These are phyloP conservation scores for Lamprotornis superbus DNA, from an alignment of 2,113 vertebrate species.

Conservation along the genomic window DNA sequence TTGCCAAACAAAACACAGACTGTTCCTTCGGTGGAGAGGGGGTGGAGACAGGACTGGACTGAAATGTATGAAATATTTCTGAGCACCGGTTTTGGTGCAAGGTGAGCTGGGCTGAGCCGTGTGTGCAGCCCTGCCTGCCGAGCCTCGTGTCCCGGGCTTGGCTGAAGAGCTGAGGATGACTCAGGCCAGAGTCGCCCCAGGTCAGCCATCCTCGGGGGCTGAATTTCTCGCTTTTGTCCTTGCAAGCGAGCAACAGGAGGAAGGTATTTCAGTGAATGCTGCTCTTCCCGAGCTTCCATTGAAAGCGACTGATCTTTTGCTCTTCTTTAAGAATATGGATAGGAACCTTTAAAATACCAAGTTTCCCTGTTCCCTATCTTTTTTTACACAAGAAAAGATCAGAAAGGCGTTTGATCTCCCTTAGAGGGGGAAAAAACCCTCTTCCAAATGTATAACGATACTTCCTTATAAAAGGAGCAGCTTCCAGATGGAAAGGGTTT, in stretches of 20 bases:
- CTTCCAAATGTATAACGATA: background rate
- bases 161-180: background rate
- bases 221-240: background rate
- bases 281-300: background rate
- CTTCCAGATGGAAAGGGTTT: background rate
- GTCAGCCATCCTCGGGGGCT: background rate
- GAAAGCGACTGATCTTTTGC: background rate
- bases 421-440: background rate
- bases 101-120: background rate
- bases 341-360: background rate
- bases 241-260: background rate
- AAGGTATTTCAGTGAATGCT: background rate
- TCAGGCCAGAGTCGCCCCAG: background rate
- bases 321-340: background rate
- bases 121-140: fast-evolving
- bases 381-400: conserved; percentile 10
- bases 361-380: background rate
- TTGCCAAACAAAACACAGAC: background rate
- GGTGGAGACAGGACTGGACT: fast-evolving
- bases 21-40: background rate
- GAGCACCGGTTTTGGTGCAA: fast-evolving
- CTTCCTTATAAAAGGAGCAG: background rate
- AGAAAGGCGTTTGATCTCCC: conserved; percentile 7
- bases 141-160: background rate
- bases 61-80: background rate